Conservation (phyloP, 2,797 vertebrate species). For the Lutjanus campechanus region DNA sequence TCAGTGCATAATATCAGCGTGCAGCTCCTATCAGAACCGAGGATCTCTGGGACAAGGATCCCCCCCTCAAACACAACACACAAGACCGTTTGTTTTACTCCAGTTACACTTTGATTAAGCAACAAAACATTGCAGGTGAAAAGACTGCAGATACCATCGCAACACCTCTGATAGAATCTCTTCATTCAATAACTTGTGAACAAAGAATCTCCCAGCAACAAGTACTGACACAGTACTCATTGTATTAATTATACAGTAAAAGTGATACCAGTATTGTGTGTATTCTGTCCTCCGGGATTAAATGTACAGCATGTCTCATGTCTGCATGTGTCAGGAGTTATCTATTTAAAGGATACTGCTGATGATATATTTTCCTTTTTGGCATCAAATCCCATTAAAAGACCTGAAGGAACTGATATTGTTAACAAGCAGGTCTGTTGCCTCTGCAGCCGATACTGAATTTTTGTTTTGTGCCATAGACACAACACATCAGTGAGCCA, state of each 20-base stretch:
- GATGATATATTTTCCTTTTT: too few species aligned
- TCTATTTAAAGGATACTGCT: neutral
- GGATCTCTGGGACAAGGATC: constrained; percentile 37
- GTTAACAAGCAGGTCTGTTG: neutral
- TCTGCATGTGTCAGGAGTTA: neutral
- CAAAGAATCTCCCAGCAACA: neutral
- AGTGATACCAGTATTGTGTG: neutral
- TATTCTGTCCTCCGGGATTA: neutral
- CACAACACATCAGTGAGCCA: too few species aligned
- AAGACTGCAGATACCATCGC: constrained; percentile 23
- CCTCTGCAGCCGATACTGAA: neutral
- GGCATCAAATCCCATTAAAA: neutral
- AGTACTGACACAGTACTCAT: constrained; percentile 13
- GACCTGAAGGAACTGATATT: neutral
- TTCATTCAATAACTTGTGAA: constrained; percentile 12
- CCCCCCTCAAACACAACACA: constrained; percentile 8
- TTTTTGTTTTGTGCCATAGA: neutral
- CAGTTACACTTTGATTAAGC: constrained; percentile 58
- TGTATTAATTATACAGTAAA: neutral
- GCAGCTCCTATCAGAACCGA: constrained; percentile 33
- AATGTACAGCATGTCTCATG: neutral
- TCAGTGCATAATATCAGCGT: constrained; percentile 31
- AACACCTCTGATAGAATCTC: constrained; percentile 31
- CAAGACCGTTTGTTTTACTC: constrained; percentile 41
- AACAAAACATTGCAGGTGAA: constrained; percentile 42